A percentile compares a stretch with the other conserved stretches of the same genome.
These are phyloP conservation scores for Ichneumoninae sp. DNA, from an alignment of 2,888 invertebrate genomes.

Conservation along the genomic window DNA sequence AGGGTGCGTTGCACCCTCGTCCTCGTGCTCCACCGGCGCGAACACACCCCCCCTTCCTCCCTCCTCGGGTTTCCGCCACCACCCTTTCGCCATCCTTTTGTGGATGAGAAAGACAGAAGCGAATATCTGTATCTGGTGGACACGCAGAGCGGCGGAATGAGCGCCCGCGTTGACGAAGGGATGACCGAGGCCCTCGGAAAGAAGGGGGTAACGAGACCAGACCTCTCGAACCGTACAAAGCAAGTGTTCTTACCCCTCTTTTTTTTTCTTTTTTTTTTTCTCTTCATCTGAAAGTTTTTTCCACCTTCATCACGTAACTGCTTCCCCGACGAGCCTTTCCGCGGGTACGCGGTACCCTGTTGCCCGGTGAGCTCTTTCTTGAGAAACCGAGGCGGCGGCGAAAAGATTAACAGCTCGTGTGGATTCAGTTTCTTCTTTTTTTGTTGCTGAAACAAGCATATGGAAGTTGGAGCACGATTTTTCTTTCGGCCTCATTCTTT, in stretches of 20 bases:
- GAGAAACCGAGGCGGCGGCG: neutral
- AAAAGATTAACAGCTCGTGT: neutral
- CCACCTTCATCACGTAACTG: neutral
- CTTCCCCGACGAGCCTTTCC: constrained; percentile 10
- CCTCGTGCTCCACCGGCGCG: constrained; percentile 20
- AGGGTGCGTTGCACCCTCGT: constrained; percentile 61
- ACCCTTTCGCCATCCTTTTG: constrained; percentile 30
- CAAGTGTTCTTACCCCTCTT: constrained; percentile 69
- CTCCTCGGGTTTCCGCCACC: constrained; percentile 14
- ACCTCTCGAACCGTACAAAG: constrained; percentile 72
- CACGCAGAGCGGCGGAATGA: constrained; percentile 23
- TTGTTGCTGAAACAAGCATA: neutral
- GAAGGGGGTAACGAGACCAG: constrained; percentile 72
- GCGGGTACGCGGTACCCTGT: neutral
- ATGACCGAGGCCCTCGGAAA: constrained; percentile 42
- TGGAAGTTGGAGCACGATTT: neutral
- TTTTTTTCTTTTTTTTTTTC: neutral
- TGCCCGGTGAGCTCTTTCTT: neutral
- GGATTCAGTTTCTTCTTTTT: neutral
- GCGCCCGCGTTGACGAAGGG: constrained; percentile 40
- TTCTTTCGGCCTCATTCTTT: neutral
- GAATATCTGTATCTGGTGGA: constrained; percentile 19
- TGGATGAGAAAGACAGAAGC: constrained; percentile 10
- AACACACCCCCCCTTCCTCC: neutral
- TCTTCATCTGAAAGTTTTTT: neutral